Evolutionary conservation across 1,140 invertebrate species (phyloP).

Genomic region (Aphis craccivora): DNA sequence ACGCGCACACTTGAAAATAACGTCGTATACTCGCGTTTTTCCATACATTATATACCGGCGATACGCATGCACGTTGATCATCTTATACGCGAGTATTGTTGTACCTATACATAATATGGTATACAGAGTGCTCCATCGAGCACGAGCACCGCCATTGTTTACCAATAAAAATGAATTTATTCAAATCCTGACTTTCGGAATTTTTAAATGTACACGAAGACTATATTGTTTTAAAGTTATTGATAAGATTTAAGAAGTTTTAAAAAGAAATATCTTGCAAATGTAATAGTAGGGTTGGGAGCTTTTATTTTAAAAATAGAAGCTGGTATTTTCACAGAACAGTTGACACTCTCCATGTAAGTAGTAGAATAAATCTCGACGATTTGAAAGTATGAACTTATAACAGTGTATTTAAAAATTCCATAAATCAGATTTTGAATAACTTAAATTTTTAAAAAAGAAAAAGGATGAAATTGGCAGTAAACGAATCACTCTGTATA

Average conservation of each 20-base stretch:
- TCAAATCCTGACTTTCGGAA: background rate
- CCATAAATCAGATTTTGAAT: background rate
- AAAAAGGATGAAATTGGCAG: rapidly evolving
- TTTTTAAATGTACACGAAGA: background rate
- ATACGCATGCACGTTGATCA: background rate
- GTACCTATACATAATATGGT: background rate
- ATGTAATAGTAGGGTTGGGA: background rate
- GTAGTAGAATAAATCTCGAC: background rate
- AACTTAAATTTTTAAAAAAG: background rate
- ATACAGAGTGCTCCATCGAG: background rate
- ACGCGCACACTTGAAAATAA: background rate
- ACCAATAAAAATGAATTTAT: too few species aligned
- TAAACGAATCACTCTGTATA: background rate
- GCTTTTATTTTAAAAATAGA: background rate
- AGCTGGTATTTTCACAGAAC: background rate
- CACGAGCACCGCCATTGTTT: too few species aligned
- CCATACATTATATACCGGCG: background rate
- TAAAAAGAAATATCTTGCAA: background rate
- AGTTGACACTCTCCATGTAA: too few species aligned
- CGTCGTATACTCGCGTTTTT: background rate
- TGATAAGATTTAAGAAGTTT: too few species aligned
- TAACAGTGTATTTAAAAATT: background rate
- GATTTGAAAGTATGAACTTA: background rate
- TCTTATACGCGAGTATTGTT: background rate
- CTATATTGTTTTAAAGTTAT: too few species aligned